Evolutionary conservation across 2,113 vertebrate genomes (phyloP).

Genomic region (Cichladusa arquata): DNA sequence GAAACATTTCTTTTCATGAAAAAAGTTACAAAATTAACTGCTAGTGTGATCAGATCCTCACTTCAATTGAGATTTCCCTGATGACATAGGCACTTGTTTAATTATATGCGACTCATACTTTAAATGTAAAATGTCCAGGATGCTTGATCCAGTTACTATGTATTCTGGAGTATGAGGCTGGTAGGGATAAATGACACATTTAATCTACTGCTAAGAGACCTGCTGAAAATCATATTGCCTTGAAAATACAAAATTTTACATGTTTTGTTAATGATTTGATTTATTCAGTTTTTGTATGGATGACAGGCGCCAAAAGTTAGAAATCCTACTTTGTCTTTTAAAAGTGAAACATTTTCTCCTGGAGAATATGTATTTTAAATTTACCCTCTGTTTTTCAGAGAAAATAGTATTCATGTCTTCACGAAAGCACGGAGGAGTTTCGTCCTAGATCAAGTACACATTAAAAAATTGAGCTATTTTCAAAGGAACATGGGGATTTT

Average conservation of each 20-base stretch:
- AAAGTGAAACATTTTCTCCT: background rate
- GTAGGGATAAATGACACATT: background rate
- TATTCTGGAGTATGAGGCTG: background rate
- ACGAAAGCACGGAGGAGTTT: background rate
- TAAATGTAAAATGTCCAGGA: slow-evolving; percentile 15
- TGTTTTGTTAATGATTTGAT: background rate
- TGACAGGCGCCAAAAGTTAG: background rate
- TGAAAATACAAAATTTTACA: background rate
- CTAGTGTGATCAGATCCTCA: slow-evolving; percentile 26
- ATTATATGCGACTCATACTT: slow-evolving; percentile 4
- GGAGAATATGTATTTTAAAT: background rate
- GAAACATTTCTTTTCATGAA: slow-evolving; percentile 36
- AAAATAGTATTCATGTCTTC: background rate
- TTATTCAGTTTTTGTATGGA: background rate
- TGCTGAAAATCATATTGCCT: background rate
- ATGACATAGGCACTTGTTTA: slow-evolving; percentile 35
- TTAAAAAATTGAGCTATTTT: background rate
- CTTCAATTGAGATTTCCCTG: slow-evolving; percentile 44
- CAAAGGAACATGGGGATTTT: background rate
- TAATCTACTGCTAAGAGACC: background rate
- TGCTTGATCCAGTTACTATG: background rate
- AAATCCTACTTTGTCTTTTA: background rate
- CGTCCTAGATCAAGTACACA: background rate
- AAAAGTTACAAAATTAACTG: slow-evolving; percentile 41
- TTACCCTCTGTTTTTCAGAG: background rate